Evolutionary conservation across 2,888 invertebrate genomes (phyloP).

Genomic region (Hypomecis atomaria): DNA sequence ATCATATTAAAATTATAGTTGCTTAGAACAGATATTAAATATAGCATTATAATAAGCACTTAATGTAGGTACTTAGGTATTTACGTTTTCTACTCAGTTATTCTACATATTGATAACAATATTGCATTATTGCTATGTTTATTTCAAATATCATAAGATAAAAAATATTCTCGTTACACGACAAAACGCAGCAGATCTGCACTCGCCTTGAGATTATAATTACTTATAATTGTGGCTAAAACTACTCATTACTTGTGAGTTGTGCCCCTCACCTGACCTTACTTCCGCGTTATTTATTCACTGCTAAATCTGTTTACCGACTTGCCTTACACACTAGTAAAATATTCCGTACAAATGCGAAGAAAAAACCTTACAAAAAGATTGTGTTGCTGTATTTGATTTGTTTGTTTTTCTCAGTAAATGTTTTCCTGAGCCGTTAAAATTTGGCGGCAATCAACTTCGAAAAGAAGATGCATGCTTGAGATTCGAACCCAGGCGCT

Average conservation of each 20-base stretch:
- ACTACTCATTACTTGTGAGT: slow-evolving; percentile 20
- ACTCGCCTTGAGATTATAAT: slow-evolving; percentile 21
- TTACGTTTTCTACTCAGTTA: too few relatives aligned
- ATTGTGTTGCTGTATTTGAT: background rate
- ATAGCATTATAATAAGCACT: too few relatives aligned
- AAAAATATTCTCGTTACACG: background rate
- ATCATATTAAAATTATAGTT: too few relatives aligned
- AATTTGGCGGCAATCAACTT: too few relatives aligned
- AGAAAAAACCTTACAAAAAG: slow-evolving; percentile 11
- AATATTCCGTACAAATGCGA: slow-evolving; percentile 18
- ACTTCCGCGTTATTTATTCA: slow-evolving; percentile 24
- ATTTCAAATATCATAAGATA: too few relatives aligned
- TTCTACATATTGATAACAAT: too few relatives aligned
- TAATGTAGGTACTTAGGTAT: too few relatives aligned
- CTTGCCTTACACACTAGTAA: slow-evolving; percentile 17
- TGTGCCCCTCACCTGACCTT: slow-evolving; percentile 12
- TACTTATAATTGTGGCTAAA: slow-evolving; percentile 13
- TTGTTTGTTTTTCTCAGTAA: background rate
- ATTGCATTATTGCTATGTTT: too few relatives aligned
- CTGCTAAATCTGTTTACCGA: slow-evolving; percentile 15
- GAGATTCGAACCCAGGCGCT: too few relatives aligned
- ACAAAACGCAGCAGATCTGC: slow-evolving; percentile 3
- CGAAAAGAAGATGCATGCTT: too few relatives aligned
- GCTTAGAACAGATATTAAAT: too few relatives aligned
- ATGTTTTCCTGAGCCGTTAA: too few relatives aligned